Conservation (phyloP, 2,113 vertebrate species). For the Leiothrix lutea region DNA sequence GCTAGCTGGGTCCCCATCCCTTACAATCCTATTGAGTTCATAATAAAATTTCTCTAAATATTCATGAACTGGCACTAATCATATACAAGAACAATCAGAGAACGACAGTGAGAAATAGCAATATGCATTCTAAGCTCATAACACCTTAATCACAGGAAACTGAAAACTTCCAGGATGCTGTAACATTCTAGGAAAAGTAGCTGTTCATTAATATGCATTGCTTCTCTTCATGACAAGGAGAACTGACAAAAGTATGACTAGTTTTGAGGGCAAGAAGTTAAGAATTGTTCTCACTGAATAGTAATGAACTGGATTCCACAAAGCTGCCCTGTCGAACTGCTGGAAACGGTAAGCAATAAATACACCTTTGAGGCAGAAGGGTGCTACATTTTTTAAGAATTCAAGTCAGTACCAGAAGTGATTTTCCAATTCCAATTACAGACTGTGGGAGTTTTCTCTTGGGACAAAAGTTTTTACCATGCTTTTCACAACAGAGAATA, state of each 20-base stretch:
- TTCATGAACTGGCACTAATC: not conserved
- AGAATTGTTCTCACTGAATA: not conserved
- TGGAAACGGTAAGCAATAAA: not conserved
- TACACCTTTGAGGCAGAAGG: not conserved
- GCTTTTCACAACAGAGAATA: not conserved
- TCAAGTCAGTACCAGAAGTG: not conserved
- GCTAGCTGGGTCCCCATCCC: not conserved
- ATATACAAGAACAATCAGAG: not conserved
- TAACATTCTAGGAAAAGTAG: not conserved
- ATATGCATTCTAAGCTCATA: not conserved
- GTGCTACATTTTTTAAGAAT: not conserved
- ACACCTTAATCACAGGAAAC: not conserved
- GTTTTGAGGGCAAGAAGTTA: conserved; percentile 15
- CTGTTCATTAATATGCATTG: not conserved
- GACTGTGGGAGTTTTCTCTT: not conserved
- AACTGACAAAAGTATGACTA: conserved; percentile 17
- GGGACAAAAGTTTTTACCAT: not conserved
- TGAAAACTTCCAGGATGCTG: not conserved
- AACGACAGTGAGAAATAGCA: not conserved
- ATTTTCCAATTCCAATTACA: not conserved
- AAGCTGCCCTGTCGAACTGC: not conserved
- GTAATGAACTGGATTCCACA: not conserved
- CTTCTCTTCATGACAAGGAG: not conserved
- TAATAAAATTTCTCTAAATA: not conserved
- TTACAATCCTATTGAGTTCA: not conserved